Evolutionary conservation across 2,888 invertebrate genomes (phyloP), one percentile per base, ranked within the genome.

Genomic region (Aphelenchoides bicaudatus): DNA sequence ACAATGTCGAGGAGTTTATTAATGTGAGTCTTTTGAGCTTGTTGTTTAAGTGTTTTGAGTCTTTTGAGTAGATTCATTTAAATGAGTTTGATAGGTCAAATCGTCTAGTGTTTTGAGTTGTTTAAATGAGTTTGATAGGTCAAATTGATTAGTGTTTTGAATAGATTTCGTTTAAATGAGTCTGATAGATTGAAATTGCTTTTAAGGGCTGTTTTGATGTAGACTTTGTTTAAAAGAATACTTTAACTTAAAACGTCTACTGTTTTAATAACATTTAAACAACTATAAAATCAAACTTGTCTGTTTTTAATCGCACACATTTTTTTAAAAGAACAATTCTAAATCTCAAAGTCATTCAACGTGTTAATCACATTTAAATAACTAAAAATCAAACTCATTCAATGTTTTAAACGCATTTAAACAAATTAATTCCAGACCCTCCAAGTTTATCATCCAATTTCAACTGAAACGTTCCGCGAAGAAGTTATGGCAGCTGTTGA

Each of bases 1-100:
- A 78, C 61, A 78, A 79, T 56, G 72, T 78, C 23, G 78, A 77
- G 61, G 71, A 72, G 59, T 78, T 77, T 58, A 67, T 78, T 19
- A 67, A 68, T 52, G 75, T 75, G 30, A 61, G 66, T 66, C 39
- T 13, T 64, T 4, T n/a, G n/a, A n/a, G n/a, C n/a, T n/a, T n/a
- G 21, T 61, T 5, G 5, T 5, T 23, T 50, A 5, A n/a, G n/a
- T n/a, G n/a, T n/a, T n/a, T n/a, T n/a, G n/a, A n/a, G n/a, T n/a
- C n/a, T n/a, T n/a, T n/a, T n/a, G n/a, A n/a, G n/a, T n/a, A n/a
- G n/a, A n/a, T n/a, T n/a, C n/a, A n/a, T n/a, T n/a, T n/a, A n/a
- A n/a, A n/a, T n/a, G n/a, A 21, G 58, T 34, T 34, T 34, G 16
- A 34, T 13, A 34, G 13, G 34, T 13, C 34, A 13, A 16, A 3